Base-by-base conservation (phyloP, 2,797 vertebrate species). In the Varecia variegata region DNA sequence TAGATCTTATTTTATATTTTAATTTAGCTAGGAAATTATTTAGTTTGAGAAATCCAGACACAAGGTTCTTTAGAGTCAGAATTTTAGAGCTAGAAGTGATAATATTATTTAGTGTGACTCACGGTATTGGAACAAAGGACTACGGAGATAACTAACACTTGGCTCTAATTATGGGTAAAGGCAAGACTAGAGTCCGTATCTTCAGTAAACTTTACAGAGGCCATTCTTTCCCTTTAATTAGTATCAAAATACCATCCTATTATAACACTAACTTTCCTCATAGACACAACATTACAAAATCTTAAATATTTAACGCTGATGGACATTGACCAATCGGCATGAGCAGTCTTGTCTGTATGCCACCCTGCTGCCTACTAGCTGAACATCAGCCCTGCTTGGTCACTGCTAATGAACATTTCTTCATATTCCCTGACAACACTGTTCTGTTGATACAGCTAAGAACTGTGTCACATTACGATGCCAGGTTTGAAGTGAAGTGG, bases 1-100 rank as follows among this genome's bases (percentile, higher is more conserved):
- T 38, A 50, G 0, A 38, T 1, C 2, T 91, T 54, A 73, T 58
- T 62, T 76, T 60, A 71, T 6, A 74, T 82, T 86, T 96, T 93
- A 90, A 93, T 88, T 93, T 90, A 68, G 30, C 52, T n/a, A 5
- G 58, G 17, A 77, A 67, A 81, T 58, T 68, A 90, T 88, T 90
- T 45, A 76, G 25, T 67, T 80, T 76, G 86, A 90, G 43, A 97
- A 85, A 88, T 71, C 7, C 30, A 95, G 79, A 76, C 17, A 32
- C 27, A 50, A 79, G 14, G 0, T 88, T 88, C 12, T 9, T 17
- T 47, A 54, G 17, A 77, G 30, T 83, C 9, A 74, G 25, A 93
- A 82, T 74, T 97, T 88, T 76, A 88, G 45, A 89, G 52, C 12
- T 70, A 30, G 27, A 52, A 47, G 3, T 68, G n/a, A 77, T 62